Percentiles rank a stretch among this genome's conserved stretches.
These are phyloP conservation scores for Cactoblastis cactorum DNA, from an alignment of 2,888 invertebrate species.

Conservation along the genomic window DNA sequence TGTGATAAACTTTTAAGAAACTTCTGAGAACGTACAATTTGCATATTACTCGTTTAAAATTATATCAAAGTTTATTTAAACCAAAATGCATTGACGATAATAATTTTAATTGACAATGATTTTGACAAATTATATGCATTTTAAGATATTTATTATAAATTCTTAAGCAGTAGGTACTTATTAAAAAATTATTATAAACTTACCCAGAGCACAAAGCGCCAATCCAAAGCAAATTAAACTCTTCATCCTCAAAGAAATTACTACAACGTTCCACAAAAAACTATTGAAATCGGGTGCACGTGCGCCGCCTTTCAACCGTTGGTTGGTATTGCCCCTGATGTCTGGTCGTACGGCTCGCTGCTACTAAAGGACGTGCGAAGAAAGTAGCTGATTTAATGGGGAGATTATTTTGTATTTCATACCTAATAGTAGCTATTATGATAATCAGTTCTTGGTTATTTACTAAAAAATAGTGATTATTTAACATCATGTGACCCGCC, in stretches of 20 bases:
- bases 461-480: neutral
- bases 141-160: neutral
- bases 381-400: slow-evolving; percentile 29
- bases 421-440: no score
- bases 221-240: slow-evolving; percentile 50
- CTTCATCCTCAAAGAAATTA: slow-evolving; percentile 48
- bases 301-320: slow-evolving; percentile 64
- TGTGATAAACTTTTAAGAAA: no score
- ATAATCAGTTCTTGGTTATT: no score
- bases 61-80: no score
- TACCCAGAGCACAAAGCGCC: slow-evolving; percentile 55
- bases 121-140: no score
- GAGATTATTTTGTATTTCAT: neutral
- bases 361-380: slow-evolving; percentile 36
- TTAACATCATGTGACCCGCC: no score
- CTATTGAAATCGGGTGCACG: slow-evolving; percentile 43
- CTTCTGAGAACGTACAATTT: no score
- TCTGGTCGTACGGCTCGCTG: slow-evolving; percentile 40
- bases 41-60: neutral
- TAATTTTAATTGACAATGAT: neutral
- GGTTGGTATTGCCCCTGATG: slow-evolving; percentile 57
- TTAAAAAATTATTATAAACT: slow-evolving; percentile 32
- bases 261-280: slow-evolving; percentile 31
- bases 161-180: neutral
- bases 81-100: neutral